These are phyloP conservation scores for Peromyscus aztecus DNA, from an alignment of 2,797 vertebrate genomes.

Conservation along the genomic window DNA sequence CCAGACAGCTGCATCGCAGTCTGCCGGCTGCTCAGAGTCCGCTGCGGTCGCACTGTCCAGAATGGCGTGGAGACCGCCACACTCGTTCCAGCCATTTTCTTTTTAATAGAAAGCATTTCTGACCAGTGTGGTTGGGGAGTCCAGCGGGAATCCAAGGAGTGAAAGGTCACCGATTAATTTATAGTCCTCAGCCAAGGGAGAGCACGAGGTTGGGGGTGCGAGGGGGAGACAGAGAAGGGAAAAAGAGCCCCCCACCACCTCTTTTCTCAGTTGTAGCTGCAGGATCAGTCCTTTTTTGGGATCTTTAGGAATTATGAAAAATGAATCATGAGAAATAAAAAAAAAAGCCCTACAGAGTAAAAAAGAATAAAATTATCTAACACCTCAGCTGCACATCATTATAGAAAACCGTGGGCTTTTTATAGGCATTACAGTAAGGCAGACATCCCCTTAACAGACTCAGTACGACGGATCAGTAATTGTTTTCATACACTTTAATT, in stretches of 20 bases:
- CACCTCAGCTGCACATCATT: constrained; percentile 89
- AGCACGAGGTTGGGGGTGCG: not conserved
- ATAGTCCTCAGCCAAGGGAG: constrained; percentile 64
- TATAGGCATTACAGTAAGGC: constrained; percentile 87
- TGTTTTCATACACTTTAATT: constrained; percentile 94
- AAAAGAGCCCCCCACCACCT: constrained; percentile 72
- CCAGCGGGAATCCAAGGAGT: constrained; percentile 82
- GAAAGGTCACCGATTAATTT: constrained; percentile 87
- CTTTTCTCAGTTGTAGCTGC: constrained; percentile 82
- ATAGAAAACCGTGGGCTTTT: constrained; percentile 88
- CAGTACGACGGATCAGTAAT: constrained; percentile 91
- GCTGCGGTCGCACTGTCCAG: constrained; percentile 70
- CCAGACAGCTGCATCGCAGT: constrained; percentile 57
- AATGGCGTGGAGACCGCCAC: constrained; percentile 71
- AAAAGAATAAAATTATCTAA: constrained; percentile 90
- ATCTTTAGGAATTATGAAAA: constrained; percentile 89
- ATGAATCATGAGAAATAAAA: constrained; percentile 87
- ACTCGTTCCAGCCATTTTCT: constrained; percentile 81
- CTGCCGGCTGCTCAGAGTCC: constrained; percentile 63
- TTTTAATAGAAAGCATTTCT: constrained; percentile 80
- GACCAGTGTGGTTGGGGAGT: constrained; percentile 79
- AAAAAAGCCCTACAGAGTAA: constrained; percentile 89
- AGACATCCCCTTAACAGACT: constrained; percentile 88
- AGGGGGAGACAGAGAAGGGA: constrained; percentile 70
- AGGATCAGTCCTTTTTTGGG: constrained; percentile 83